Conservation (phyloP, 1,140 invertebrate species). For the Sycobia sp. region DNA sequence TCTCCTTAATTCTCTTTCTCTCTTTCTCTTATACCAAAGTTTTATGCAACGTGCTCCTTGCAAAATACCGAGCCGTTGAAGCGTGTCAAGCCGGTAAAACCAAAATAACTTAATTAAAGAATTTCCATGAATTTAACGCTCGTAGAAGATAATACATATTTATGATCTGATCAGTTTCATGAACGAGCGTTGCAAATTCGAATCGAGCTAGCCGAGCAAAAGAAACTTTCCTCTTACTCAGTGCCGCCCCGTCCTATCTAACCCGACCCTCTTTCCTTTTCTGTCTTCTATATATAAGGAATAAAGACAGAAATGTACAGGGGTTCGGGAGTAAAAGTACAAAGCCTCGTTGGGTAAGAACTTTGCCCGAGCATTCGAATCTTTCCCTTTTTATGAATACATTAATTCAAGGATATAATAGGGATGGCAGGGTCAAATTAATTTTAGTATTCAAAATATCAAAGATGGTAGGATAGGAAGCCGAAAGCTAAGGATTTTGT, state of each 20-base stretch:
- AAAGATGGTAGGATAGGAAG: no score
- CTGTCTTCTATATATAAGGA: no score
- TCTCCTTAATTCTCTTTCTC: neutral
- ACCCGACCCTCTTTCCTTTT: constrained; percentile 25
- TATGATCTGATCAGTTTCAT: constrained; percentile 53
- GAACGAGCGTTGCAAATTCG: constrained; percentile 46
- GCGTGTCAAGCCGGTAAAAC: constrained; percentile 40
- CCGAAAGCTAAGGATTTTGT: no score
- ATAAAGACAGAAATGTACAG: neutral
- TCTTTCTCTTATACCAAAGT: constrained; percentile 14
- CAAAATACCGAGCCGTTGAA: neutral
- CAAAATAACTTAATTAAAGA: constrained; percentile 62
- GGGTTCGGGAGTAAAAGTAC: neutral
- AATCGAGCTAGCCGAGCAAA: constrained; percentile 44
- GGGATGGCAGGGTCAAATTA: no score
- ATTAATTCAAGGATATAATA: no score
- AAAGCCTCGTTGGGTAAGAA: constrained; percentile 1
- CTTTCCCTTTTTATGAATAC: neutral
- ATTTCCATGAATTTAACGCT: constrained; percentile 58
- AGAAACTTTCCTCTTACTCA: constrained; percentile 30
- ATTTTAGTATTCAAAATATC: no score
- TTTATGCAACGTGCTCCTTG: no score
- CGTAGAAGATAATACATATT: constrained; percentile 56
- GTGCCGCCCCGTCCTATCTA: constrained; percentile 7
- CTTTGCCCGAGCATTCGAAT: neutral